Evolutionary conservation across 2,888 invertebrate genomes (phyloP), one percentile per base, ranked within the genome.

Genomic region (Drosophila ochracea): DNA sequence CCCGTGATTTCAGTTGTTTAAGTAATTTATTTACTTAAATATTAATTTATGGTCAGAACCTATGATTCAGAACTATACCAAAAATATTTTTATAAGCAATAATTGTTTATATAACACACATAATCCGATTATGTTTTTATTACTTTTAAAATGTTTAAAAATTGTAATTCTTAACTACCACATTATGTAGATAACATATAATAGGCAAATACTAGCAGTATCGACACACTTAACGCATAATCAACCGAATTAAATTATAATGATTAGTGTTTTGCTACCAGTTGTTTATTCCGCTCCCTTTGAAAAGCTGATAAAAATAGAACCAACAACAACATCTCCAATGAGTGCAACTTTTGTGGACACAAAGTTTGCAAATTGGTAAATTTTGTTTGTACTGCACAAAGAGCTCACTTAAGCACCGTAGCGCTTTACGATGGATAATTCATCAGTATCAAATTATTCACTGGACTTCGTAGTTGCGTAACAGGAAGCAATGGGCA

Each of bases 401-500:
- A 84, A 84, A 84, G 80, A 67, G 60, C 55, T 72, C 70, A 80
- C 74, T 81, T 67, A 69, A 75, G 68, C 68, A 52, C 47, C 43
- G 1, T 30, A 30, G 64, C 72, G 60, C 52, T 35, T 30, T 57
- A 53, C 21, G 31, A 59, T 13, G 35, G 64, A 80, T 79, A 75
- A 89, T 89, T 73, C 87, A 66, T 87, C 76, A 89, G 68, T 73
- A 76, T 83, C 73, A 73, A 82, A 83, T 85, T 80, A 78, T 83
- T 74, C 76, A 53, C 67, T 35, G 54, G 41, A 58, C 52, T 55
- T 60, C 13, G 25, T 4, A n/a, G 37, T 19, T 30, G 47, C 21
- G 16, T 28, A 21, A 37, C 66, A 35, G 67, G 57, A 66, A 31
- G 10, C 49, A 41, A 65, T 19, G 58, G 65, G 69, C 69, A 68